Base-by-base conservation (phyloP, 2,888 invertebrate species). In the Dysmachus trigonus region DNA sequence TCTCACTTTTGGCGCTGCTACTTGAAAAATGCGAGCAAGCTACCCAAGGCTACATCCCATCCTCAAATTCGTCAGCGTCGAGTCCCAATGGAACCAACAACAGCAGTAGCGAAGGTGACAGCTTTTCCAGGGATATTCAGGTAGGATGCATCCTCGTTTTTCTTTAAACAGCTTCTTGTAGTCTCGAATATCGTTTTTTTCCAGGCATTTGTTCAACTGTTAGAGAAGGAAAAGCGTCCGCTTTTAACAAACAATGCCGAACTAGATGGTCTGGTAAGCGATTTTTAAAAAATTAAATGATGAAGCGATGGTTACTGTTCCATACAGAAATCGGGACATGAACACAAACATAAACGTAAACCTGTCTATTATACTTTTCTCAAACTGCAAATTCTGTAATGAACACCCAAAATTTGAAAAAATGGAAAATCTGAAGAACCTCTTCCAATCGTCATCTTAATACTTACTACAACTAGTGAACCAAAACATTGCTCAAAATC, bases 1-100 rank as follows among this genome's bases (percentile, higher is more conserved):
- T 98, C 92, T 98, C 98, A 1, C 93, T 99, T 71, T 93, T 98
- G 92, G 98, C 98, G 86, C 93, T 98, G 86, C 94, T 99, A 30
- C 96, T 99, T 92, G 98, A 99, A 94, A 95, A 98, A 93, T 99
- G 99, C 94, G 99, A 99, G 93, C 95, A 98, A 91, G 98, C 99
- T 30, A 98, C 98, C 22, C 98, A 97, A 89, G 96, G 97, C 87
- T 96, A 96, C 84, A 98, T 98, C 93, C 95, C 97, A 87, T 96
- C 96, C 85, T 97, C 89, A 98, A 98, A 94, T 97, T 97, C 90
- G 95, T 97, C 90, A 98, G 74, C 86, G 85, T 97, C 88, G 92
- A 94, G 90, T 83, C 88, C 88, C 35, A 88, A 88, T 88, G 88
- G 88, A 73, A 87, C 88, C 33, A 88, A 87, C 83, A 88, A 88